phyloP scores from a whole-genome alignment of 2,113 vertebrate species.

The Sapajus apella region DNA sequence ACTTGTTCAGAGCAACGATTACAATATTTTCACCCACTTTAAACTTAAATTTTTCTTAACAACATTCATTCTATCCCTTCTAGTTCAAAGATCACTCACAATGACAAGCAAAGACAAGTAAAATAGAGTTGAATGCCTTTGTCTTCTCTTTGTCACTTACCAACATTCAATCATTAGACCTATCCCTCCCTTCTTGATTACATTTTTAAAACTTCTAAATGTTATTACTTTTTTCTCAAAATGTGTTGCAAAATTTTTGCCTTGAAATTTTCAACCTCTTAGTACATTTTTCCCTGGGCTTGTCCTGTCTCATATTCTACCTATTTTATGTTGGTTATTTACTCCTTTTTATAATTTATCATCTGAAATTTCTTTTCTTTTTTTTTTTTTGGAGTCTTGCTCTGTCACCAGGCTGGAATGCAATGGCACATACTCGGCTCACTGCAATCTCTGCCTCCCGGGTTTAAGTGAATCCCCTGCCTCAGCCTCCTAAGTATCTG shows the following conservation, averaged over 20 bases:
- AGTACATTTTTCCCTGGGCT: not conserved
- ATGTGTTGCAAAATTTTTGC: not conserved
- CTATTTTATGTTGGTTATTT: not conserved
- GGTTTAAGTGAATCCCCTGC: too few species aligned
- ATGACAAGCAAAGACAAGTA: conserved; percentile 56
- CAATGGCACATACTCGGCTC: too few species aligned
- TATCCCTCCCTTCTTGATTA: not conserved
- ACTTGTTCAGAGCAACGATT: conserved; percentile 36
- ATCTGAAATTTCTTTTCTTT: too few species aligned
- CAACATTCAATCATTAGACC: conserved; percentile 45
- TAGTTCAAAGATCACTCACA: conserved; percentile 41
- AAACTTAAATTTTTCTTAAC: conserved; percentile 49
- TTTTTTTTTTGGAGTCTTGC: too few species aligned
- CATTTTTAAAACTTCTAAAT: not conserved
- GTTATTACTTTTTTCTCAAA: not conserved
- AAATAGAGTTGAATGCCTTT: conserved; percentile 46
- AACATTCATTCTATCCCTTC: conserved; percentile 26
- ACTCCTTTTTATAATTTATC: not conserved
- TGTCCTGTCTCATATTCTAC: not conserved
- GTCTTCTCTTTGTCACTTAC: not conserved
- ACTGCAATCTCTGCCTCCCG: too few species aligned
- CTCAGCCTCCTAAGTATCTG: too few species aligned
- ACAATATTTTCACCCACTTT: conserved; percentile 13
- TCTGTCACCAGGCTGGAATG: too few species aligned
- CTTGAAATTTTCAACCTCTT: not conserved